Evolutionary conservation across 2,797 vertebrate species (phyloP).

Genomic region (Aeoliscus strigatus): DNA sequence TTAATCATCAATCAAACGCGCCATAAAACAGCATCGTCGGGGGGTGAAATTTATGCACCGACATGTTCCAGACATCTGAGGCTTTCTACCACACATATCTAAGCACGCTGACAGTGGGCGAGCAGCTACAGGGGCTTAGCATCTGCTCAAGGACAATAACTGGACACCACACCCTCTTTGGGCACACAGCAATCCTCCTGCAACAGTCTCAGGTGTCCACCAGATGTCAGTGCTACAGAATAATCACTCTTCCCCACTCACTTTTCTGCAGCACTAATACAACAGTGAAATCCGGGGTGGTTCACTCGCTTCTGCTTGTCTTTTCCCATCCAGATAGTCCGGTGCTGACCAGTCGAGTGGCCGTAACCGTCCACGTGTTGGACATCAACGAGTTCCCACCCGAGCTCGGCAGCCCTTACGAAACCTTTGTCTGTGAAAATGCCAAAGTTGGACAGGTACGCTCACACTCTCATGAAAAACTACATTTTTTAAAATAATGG

Average conservation of each 20-base stretch:
- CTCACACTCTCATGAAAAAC: too few relatives aligned
- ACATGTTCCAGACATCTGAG: slow-evolving; percentile 12
- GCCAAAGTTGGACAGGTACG: slow-evolving; percentile 91
- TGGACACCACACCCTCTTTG: slow-evolving; percentile 15
- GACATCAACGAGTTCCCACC: slow-evolving; percentile 99
- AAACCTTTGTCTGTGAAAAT: slow-evolving; percentile 94
- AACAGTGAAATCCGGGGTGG: too few relatives aligned
- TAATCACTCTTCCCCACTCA: too few relatives aligned
- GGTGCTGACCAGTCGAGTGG: slow-evolving; percentile 87
- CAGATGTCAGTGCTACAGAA: slow-evolving; percentile 61
- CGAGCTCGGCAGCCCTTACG: slow-evolving; percentile 88
- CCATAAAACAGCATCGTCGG: slow-evolving; percentile 13
- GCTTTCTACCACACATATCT: slow-evolving; percentile 1
- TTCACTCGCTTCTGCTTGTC: not conserved
- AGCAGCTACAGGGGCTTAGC: slow-evolving; percentile 1
- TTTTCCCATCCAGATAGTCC: slow-evolving; percentile 82
- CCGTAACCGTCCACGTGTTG: slow-evolving; percentile 88
- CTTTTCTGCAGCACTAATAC: too few relatives aligned
- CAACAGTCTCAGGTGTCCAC: slow-evolving; percentile 45
- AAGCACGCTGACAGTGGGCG: slow-evolving; percentile 1
- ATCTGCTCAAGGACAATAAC: slow-evolving; percentile 37
- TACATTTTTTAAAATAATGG: too few relatives aligned
- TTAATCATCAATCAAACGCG: slow-evolving; percentile 29
- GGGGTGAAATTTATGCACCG: slow-evolving; percentile 16
- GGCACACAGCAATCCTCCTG: slow-evolving; percentile 1